A percentile compares a stretch with the other conserved stretches of the same genome.
Evolutionary conservation across 2,888 invertebrate genomes (phyloP).

Genomic region (Rhamphomyia laevipes): DNA sequence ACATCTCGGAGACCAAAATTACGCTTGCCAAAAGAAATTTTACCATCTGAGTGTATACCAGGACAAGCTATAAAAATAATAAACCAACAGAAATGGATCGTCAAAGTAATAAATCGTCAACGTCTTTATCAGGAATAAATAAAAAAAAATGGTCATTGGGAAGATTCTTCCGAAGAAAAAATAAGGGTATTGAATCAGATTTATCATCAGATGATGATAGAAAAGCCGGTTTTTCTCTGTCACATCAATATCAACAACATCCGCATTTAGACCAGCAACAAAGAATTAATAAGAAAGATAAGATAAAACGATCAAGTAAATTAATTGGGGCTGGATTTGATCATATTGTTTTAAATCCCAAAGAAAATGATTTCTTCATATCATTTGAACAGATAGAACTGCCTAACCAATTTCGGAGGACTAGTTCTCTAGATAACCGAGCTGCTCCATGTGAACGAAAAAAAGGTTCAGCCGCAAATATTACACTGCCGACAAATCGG

Average conservation of each 20-base stretch:
- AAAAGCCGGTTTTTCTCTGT: conserved; percentile 34
- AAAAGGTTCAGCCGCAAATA: conserved; percentile 12
- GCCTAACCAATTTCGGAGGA: conserved; percentile 24
- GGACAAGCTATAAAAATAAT: background rate
- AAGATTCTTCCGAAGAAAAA: conserved; percentile 63
- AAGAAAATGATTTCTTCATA: conserved; percentile 35
- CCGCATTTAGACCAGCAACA: conserved; percentile 23
- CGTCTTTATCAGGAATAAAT: conserved; percentile 6
- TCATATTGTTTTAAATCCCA: conserved; percentile 46
- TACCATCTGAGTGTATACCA: conserved; percentile 6
- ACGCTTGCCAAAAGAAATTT: conserved; percentile 34
- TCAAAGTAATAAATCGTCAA: conserved; percentile 13
- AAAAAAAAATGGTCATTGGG: conserved; percentile 69
- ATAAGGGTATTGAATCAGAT: conserved; percentile 41
- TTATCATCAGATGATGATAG: conserved; percentile 36
- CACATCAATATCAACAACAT: conserved; percentile 25
- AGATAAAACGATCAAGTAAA: conserved; percentile 41
- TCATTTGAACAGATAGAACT: conserved; percentile 28
- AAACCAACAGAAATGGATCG: conserved; percentile 20
- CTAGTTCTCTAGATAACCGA: conserved; percentile 13
- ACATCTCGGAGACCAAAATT: conserved; percentile 38
- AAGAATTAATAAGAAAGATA: conserved; percentile 26
- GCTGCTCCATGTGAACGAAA: conserved; percentile 14
- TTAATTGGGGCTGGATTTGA: conserved; percentile 48
- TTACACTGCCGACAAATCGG: background rate